Base-by-base conservation (phyloP, 2,797 vertebrate genomes). In the Chelon auratus region DNA sequence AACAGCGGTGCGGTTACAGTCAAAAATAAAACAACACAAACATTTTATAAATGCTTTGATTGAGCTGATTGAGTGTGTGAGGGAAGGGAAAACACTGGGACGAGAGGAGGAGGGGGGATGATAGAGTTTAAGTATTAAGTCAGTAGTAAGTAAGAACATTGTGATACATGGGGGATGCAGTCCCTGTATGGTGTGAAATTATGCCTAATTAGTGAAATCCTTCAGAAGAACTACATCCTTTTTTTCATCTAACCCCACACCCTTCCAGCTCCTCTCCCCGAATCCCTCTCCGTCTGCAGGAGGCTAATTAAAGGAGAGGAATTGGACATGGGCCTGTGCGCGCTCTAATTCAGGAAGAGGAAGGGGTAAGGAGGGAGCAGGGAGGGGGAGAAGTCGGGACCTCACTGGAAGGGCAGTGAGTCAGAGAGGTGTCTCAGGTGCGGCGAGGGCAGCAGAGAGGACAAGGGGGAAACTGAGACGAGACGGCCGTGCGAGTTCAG, bases 291-390 rank as follows among this genome's bases (percentile, higher is more conserved):
- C 75, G 56, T 60, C 72, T 75, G 62, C 74, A 73, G 84, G 84
- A 64, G 81, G 73, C 87, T 93, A 94, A 94, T 94, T 95, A 93
- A 92, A 89, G 81, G 53, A 83, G 75, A 91, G 85, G 88, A 91
- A 94, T 93, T 94, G 92, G 93, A 94, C 84, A 92, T 84, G 90
- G 91, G 80, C 84, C 80, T 68, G 62, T 93, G 92, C 85, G 5
- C 87, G 87, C 82, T 85, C 81, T 88, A 91, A 94, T 91, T 86
- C 75, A 80, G 66, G 24, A 72, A 78, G 66, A 77, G 53, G 40
- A 68, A 8, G 54, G 63, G 50, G 45, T 58, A 40, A 64, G 43
- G 67, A 6, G 14, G 36, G 13, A 24, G n/a, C 4, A 30, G 5
- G 17, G 33, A 33, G 52, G n/a, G 47, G 72, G 18, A 39, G 58